Evolutionary conservation across 2,113 vertebrate genomes (phyloP), one percentile per base, ranked within the genome.

Genomic region (Mystacornis crossleyi): DNA sequence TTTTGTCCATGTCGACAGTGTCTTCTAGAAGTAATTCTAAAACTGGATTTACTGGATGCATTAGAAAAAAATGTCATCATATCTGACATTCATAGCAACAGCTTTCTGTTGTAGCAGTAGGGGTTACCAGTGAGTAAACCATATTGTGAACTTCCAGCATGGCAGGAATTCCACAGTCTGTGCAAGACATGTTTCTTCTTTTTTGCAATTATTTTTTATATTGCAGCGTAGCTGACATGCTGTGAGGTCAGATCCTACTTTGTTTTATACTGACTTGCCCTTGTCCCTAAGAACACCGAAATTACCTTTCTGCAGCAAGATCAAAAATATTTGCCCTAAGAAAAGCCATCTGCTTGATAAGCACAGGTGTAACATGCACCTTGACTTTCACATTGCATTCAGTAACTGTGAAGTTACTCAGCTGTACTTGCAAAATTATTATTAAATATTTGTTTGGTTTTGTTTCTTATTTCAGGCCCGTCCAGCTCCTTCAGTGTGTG

Each of bases 401-500:
- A 61, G 28, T 31, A 81, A 33, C 31, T 42, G 17, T 43, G 45
- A 43, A 78, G 45, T 51, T 67, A 45, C 11, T 74, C 65, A 36
- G 29, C 19, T 78, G 24, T 36, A 21, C 62, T 80, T 57, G 20
- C 18, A 18, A 77, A 77, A 33, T 7, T 18, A 19, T 45, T 24
- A 29, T 50, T 73, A n/a, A 60, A 45, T 86, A 26, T 25, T 74
- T 62, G 42, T 81, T 71, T 47, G 28, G 9, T 78, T 81, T 94
- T 64, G 53, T 93, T 57, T 93, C 60, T 93, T 70, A 42, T 93
- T 58, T 54, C 94, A 99, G 99, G 91, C 97, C 97, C 19, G 95
- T 98, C 88, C 98, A 96, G 95, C 95, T 99, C 53, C 96, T 99
- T 66, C 98, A 99, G 89, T 99, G 99, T 48, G 92, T 98, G 74